Evolutionary conservation across 2,888 invertebrate genomes (phyloP).

Genomic region (Pediacus dermestoides): DNA sequence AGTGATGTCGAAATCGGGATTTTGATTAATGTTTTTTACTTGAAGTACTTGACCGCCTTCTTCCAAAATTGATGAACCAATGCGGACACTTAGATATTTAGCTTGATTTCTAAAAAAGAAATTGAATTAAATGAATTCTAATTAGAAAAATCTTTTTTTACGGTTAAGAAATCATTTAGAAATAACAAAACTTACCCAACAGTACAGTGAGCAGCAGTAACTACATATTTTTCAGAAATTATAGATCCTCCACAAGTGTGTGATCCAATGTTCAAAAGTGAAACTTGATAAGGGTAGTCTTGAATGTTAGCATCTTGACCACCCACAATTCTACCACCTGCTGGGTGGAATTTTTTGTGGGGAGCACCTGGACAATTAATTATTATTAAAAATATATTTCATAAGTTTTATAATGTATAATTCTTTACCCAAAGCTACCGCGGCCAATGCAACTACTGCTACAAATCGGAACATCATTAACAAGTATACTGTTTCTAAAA

Average conservation of each 20-base stretch:
- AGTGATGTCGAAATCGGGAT: constrained; percentile 16
- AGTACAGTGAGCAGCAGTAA: constrained; percentile 39
- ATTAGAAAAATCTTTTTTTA: background rate
- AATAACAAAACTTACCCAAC: constrained; percentile 16
- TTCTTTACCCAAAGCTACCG: too few species aligned
- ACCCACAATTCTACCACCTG: constrained; percentile 21
- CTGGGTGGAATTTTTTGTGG: too few species aligned
- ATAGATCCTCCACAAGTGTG: constrained; percentile 30
- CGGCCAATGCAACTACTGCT: too few species aligned
- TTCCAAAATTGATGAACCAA: constrained; percentile 16
- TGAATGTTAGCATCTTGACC: constrained; percentile 21
- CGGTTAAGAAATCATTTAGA: background rate
- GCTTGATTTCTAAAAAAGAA: constrained; percentile 9
- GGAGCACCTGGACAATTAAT: too few species aligned
- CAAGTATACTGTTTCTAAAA: too few species aligned
- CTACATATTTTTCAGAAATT: constrained; percentile 13
- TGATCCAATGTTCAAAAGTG: constrained; percentile 11
- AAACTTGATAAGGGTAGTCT: constrained; percentile 24
- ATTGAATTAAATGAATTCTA: too few species aligned
- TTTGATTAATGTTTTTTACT: constrained; percentile 18
- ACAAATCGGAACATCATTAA: too few species aligned
- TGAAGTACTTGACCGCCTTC: constrained; percentile 16
- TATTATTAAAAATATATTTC: too few species aligned
- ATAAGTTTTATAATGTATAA: too few species aligned
- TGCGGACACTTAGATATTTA: constrained; percentile 12